These are phyloP conservation scores for Dipus sagitta DNA, from an alignment of 2,797 vertebrate species.

Conservation along the genomic window DNA sequence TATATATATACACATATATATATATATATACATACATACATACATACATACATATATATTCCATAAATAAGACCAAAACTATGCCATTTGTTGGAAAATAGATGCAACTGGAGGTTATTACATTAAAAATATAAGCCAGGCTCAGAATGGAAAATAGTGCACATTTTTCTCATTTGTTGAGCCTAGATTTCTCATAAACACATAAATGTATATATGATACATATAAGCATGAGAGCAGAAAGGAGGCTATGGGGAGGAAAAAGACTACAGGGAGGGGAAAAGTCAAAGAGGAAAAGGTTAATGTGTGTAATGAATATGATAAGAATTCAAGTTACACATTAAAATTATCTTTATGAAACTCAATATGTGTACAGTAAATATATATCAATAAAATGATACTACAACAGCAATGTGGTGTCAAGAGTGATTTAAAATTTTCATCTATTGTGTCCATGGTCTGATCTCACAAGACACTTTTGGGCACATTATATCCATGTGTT, in stretches of 20 bases:
- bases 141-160: not conserved
- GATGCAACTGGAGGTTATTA: too few relatives aligned
- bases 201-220: not conserved
- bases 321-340: not conserved
- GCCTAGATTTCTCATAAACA: not conserved
- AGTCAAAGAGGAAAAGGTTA: too few relatives aligned
- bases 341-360: not conserved
- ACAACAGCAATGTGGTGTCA: not conserved
- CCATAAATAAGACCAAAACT: not conserved
- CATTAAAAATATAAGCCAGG: not conserved
- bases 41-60: not conserved
- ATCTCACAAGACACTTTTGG: not conserved
- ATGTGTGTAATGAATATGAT: not conserved
- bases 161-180: not conserved
- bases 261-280: not conserved
- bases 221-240: not conserved
- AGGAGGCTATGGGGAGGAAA: not conserved
- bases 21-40: too few relatives aligned
- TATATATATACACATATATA: too few relatives aligned
- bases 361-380: not conserved
- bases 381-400: not conserved
- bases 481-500: not conserved
- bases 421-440: constrained; percentile 38
- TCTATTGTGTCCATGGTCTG: not conserved
- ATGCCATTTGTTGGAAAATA: not conserved